Evolutionary conservation across 2,888 invertebrate species (phyloP).

Genomic region (Ceriagrion tenellum): DNA sequence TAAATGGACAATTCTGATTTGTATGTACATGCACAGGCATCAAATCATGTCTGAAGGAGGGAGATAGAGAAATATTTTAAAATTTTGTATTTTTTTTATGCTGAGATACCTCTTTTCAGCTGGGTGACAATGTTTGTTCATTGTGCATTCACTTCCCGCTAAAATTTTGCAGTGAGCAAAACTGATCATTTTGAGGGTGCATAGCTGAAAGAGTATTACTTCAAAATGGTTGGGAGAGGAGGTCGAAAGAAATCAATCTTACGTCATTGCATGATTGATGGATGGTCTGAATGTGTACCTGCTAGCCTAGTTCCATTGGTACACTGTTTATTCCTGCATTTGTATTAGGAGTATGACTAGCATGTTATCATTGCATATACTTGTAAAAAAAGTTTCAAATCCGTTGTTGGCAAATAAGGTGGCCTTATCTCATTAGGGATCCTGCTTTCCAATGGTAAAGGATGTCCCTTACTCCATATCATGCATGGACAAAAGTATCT

Average conservation of each 20-base stretch:
- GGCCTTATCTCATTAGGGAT: conserved; percentile 48
- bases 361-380: not conserved
- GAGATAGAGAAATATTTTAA: conserved; percentile 58
- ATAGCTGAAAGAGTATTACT: not conserved
- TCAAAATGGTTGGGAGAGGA: not conserved
- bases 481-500: not conserved
- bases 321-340: not conserved
- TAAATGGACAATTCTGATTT: conserved; percentile 7
- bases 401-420: conserved; percentile 56
- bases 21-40: not conserved
- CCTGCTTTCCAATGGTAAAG: not conserved
- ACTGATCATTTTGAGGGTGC: not conserved
- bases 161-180: conserved; percentile 3
- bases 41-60: not conserved
- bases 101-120: conserved; percentile 45
- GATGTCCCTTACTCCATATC: conserved; percentile 6
- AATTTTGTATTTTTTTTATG: conserved; percentile 38
- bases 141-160: conserved; percentile 18
- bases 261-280: conserved; percentile 25
- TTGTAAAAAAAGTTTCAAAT: not conserved
- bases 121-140: conserved; percentile 40
- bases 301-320: conserved; percentile 4
- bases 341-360: not conserved
- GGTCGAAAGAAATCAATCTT: not conserved
- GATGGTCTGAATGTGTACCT: conserved; percentile 35